Evolutionary conservation across 2,888 invertebrate genomes (phyloP), one percentile per base, ranked within the genome.

Genomic region (Colostygia pectinataria): DNA sequence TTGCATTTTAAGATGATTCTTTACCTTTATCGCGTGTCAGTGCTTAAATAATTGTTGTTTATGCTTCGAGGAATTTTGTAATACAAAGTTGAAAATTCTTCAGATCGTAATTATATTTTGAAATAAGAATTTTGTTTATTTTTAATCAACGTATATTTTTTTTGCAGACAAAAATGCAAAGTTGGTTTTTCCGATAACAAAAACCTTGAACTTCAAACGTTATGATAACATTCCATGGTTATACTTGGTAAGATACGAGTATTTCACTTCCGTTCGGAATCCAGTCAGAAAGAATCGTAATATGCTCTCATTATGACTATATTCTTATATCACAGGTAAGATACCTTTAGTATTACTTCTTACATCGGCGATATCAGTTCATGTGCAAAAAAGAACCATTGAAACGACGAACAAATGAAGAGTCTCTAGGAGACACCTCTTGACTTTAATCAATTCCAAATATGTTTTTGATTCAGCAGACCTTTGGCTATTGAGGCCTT

Each of bases 1-100:
- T 78, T 75, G 74, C 79, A 78, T 80, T 66, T 62, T 58, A 68
- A 69, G 63, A 65, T 60, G 66, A 68, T 72, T 68, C 61, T 66
- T 72, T 70, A 62, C 61, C 57, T 69, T 74, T 75, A 73, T 74
- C 67, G 71, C 65, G 65, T 61, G 63, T 68, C 74, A 67, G 72
- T 71, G 66, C 62, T 66, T 54, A 67, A 69, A 69, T 71, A 71
- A 71, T 70, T 71, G 67, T 65, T 64, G 61, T 66, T 64, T 68
- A 66, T 64, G 63, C 50, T 71, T 71, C 68, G 57, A 48, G 54
- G 66, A 65, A 70, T 57, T 61, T 53, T 36, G 53, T 58, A 46
- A 56, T 55, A 62, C 61, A 59, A 59, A 37, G 40, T 41, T 31
- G 61, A 53, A 57, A 41, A 63, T 63, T 67, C 41, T 38, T 32